These are phyloP conservation scores for Troides oblongomaculatus DNA, from an alignment of 2,888 invertebrate genomes.

Conservation along the genomic window DNA sequence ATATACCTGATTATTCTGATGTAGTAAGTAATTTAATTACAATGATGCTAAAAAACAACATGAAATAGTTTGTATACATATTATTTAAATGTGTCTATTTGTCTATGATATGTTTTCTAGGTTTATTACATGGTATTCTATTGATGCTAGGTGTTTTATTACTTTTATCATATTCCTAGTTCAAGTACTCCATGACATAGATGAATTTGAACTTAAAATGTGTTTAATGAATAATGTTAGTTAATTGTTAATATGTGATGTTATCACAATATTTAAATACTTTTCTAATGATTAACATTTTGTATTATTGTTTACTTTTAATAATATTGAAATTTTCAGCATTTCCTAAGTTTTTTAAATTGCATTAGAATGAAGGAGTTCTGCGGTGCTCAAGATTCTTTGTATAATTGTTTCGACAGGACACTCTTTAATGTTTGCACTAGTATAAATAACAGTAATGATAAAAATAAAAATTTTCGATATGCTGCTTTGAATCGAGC, in stretches of 20 bases:
- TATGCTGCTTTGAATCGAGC: constrained; percentile 96
- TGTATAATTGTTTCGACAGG: constrained; percentile 91
- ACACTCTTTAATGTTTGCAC: constrained; percentile 63
- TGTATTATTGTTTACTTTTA: not conserved
- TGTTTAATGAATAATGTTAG: no score
- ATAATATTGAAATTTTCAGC: constrained; percentile 78
- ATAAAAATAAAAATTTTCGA: constrained; percentile 84
- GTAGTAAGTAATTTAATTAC: constrained; percentile 80
- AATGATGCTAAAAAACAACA: not conserved
- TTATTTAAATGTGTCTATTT: not conserved
- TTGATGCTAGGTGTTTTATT: no score
- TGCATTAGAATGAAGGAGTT: constrained; percentile 92
- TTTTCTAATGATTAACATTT: no score
- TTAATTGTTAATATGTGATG: no score
- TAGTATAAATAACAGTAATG: constrained; percentile 69
- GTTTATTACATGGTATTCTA: no score
- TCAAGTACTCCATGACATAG: no score
- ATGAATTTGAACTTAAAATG: no score
- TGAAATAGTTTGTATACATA: not conserved
- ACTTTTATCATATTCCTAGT: no score
- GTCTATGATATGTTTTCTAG: no score
- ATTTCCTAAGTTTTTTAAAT: constrained; percentile 94
- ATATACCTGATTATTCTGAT: constrained; percentile 90
- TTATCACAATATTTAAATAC: no score
- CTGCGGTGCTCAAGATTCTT: constrained; percentile 88